A percentile compares a stretch with the other conserved stretches of the same genome.
These are phyloP conservation scores for Tapirus indicus DNA, from an alignment of 2,797 vertebrate genomes.

Conservation along the genomic window DNA sequence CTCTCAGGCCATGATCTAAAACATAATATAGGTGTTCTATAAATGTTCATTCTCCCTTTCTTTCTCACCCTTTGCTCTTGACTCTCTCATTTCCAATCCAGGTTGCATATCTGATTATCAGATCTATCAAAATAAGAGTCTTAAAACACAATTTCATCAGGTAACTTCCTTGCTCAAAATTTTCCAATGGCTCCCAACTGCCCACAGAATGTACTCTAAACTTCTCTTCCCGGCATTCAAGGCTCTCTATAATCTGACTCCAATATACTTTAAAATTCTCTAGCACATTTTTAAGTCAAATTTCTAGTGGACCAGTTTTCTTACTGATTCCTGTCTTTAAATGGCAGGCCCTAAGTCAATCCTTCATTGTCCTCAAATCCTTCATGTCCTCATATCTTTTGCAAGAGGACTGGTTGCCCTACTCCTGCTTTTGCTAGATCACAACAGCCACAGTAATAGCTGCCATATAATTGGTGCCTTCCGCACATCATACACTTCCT, in stretches of 20 bases:
- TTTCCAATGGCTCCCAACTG: neutral
- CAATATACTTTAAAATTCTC: constrained; percentile 8
- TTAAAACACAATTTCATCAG: neutral
- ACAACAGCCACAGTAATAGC: neutral
- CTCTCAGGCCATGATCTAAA: neutral
- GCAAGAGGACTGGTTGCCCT: neutral
- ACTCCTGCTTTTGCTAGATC: neutral
- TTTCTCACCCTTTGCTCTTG: neutral
- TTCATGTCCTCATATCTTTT: neutral
- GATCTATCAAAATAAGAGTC: neutral
- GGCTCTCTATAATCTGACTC: neutral
- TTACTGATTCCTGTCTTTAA: neutral
- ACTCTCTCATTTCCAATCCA: neutral
- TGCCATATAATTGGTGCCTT: neutral
- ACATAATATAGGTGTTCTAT: neutral
- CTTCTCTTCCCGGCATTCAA: neutral
- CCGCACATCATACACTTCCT: neutral
- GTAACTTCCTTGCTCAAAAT: neutral
- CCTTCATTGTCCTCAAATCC: neutral
- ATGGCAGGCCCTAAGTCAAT: neutral
- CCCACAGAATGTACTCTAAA: neutral
- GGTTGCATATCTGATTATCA: neutral
- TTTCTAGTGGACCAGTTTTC: neutral
- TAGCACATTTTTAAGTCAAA: neutral
- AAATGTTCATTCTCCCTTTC: neutral